Evolutionary conservation across 2,797 vertebrate genomes (phyloP).

Genomic region (Coranthus polyacanthus): DNA sequence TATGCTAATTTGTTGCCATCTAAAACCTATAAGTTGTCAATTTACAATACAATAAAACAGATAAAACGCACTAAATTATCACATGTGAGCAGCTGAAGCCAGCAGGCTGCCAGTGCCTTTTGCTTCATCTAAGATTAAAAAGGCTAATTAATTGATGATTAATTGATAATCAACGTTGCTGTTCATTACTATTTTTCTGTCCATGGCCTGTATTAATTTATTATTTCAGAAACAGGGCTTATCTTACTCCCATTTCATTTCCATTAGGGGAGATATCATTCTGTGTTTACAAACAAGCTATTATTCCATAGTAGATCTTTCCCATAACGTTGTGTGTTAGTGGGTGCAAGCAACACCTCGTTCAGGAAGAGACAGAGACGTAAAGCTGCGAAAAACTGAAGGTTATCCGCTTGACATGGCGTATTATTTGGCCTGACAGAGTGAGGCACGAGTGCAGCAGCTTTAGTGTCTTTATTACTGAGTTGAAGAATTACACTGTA

Average conservation of each 20-base stretch:
- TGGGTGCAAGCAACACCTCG: background rate
- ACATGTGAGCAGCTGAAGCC: background rate
- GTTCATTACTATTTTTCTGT: background rate
- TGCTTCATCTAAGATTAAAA: background rate
- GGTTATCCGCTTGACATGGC: too few species aligned
- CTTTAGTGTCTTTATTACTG: too few species aligned
- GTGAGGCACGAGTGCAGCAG: too few species aligned
- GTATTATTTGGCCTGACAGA: too few species aligned
- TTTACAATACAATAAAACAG: background rate
- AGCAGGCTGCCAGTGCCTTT: background rate
- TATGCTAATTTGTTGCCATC: background rate
- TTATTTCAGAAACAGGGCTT: background rate
- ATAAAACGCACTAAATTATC: background rate
- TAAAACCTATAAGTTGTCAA: background rate
- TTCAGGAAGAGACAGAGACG: background rate
- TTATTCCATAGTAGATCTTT: background rate
- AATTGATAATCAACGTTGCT: background rate
- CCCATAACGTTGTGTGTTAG: background rate
- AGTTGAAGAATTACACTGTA: too few species aligned
- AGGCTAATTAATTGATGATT: background rate
- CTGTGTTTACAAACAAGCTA: too few species aligned
- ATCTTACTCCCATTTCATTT: background rate
- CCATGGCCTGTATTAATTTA: too few species aligned
- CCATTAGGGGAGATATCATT: too few species aligned
- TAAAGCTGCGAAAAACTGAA: too few species aligned